These are phyloP conservation scores for Brenthis hecate DNA, from an alignment of 2,888 invertebrate genomes.

Conservation along the genomic window DNA sequence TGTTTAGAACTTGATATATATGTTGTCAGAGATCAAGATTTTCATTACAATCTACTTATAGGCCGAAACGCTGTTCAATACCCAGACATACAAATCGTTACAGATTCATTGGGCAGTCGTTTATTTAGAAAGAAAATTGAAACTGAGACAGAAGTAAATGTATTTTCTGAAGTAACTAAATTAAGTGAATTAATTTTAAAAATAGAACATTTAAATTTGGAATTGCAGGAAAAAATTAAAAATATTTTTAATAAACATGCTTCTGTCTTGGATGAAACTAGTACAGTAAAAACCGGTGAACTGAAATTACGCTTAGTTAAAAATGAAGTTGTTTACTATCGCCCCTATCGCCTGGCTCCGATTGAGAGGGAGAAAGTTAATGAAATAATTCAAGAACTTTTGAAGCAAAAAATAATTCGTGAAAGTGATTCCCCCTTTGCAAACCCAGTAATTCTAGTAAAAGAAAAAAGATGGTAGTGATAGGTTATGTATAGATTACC, in stretches of 20 bases:
- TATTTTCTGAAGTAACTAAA: too few relatives aligned
- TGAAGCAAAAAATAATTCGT: slow-evolving; percentile 35
- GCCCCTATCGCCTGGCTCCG: slow-evolving; percentile 40
- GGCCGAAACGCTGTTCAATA: slow-evolving; percentile 29
- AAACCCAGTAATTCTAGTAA: slow-evolving; percentile 41
- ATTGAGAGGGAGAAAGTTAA: slow-evolving; percentile 39
- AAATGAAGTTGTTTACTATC: slow-evolving; percentile 35
- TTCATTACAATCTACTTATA: slow-evolving; percentile 25
- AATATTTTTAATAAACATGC: too few relatives aligned
- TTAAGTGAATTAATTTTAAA: too few relatives aligned
- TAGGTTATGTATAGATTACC: slow-evolving; percentile 36
- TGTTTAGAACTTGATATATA: slow-evolving; percentile 40
- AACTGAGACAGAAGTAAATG: too few relatives aligned
- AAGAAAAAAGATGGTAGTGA: slow-evolving; percentile 34
- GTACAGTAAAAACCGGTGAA: slow-evolving; percentile 36
- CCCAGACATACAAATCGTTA: slow-evolving; percentile 36
- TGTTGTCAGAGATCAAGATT: slow-evolving; percentile 32
- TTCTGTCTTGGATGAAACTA: slow-evolving; percentile 14
- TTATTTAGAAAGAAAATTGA: slow-evolving; percentile 12
- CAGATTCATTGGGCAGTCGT: slow-evolving; percentile 27
- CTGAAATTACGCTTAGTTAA: background rate
- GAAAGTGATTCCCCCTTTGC: slow-evolving; percentile 40
- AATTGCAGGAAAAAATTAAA: too few relatives aligned
- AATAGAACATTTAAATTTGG: too few relatives aligned
- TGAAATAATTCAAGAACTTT: slow-evolving; percentile 35